Evolutionary conservation across 1,140 invertebrate species (phyloP), one percentile per base, ranked within the genome.

Genomic region (Drosophila aff.): DNA sequence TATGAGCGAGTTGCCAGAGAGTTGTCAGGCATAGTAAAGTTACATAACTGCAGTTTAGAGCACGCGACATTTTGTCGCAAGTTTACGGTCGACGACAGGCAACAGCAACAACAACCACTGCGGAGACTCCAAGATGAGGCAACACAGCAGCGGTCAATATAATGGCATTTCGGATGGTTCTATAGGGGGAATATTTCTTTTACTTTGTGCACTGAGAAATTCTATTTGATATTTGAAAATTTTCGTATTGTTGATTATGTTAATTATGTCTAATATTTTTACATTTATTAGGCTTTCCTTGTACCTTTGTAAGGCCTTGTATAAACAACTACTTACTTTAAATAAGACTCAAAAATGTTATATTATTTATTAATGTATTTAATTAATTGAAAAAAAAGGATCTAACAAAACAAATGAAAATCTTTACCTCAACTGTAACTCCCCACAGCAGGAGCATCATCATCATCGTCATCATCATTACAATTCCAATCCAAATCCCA

Each of bases 11-110:
- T 78, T 77, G 69, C 71, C 85, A 76, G 64, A 71, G 49, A 72
- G 66, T 90, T 89, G 84, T 89, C 84, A 89, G 84, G 81, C 85
- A 89, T 84, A 84, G 71, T 89, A 90, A 89, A 89, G 81, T 89
- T 89, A 79, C 85, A 89, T 89, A 89, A 89, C 84, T 89, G 84
- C 84, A 90, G 81, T 89, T 89, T 84, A 90, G 84, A 89, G 84
- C 84, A 89, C 84, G 84, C 84, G 84, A 89, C 84, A 89, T 89
- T 89, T 89, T 89, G 81, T 89, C 66, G 78, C 78, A 89, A 90
- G 85, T 89, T 89, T 89, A 89, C 79, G 83, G 82, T 86, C 82
- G 60, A 52, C 77, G 82, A 68, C 63, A 61, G 58, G 13, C 55
- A 52, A 46, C 47, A 62, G 13, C 40, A 50, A 23, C 43, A 40